A percentile compares a stretch with the other conserved stretches of the same genome.
These are phyloP conservation scores for Drosophila punjabiensis DNA, from an alignment of 1,140 invertebrate species.

Conservation along the genomic window DNA sequence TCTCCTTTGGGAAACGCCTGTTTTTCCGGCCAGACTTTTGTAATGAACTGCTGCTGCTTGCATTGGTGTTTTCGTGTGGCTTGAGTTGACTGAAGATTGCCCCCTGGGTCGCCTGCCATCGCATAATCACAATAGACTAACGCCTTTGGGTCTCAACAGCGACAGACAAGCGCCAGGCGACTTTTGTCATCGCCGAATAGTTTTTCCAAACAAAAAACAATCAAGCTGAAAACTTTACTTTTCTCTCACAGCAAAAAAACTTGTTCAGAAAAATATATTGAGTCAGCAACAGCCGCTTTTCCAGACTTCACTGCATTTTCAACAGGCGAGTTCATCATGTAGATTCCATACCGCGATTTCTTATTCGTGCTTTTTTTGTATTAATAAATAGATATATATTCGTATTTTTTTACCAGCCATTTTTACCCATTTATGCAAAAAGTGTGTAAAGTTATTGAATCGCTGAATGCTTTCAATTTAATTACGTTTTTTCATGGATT, in stretches of 20 bases:
- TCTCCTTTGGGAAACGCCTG: conserved; percentile 68
- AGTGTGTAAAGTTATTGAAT: conserved; percentile 29
- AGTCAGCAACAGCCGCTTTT: conserved; percentile 25
- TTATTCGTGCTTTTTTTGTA: conserved; percentile 23
- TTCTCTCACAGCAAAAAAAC: conserved; percentile 17
- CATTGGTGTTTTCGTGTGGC: conserved; percentile 62
- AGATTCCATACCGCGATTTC: conserved; percentile 6
- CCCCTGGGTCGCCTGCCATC: conserved; percentile 61
- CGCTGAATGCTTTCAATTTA: conserved; percentile 75
- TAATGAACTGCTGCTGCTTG: conserved; percentile 56
- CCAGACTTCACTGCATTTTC: conserved; percentile 21
- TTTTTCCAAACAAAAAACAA: conserved; percentile 32
- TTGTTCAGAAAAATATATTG: conserved; percentile 24
- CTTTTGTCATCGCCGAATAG: conserved; percentile 47
- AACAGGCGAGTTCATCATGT: conserved; percentile 12
- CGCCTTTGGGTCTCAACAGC: conserved; percentile 37
- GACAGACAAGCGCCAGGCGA: conserved; percentile 25
- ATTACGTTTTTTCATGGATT: conserved; percentile 62
- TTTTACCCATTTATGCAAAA: conserved; percentile 24
- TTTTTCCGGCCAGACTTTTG: conserved; percentile 57
- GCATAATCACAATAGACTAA: conserved; percentile 77
- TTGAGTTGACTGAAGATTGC: conserved; percentile 28
- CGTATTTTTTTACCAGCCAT: conserved; percentile 14
- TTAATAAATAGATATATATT: conserved; percentile 39
- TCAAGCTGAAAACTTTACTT: conserved; percentile 44